Evolutionary conservation across 2,113 vertebrate species (phyloP).

Genomic region (Euleptes europaea): DNA sequence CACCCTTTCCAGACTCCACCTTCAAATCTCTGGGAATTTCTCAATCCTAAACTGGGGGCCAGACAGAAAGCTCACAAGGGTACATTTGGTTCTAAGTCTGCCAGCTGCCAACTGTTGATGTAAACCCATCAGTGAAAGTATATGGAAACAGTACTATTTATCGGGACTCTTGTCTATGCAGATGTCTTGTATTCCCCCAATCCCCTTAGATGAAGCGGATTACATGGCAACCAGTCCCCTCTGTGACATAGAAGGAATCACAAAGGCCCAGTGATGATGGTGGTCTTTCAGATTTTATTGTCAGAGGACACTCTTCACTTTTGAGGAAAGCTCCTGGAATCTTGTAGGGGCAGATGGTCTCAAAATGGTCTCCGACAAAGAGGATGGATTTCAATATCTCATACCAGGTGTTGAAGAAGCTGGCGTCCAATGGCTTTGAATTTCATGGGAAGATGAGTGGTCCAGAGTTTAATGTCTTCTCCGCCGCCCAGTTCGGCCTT

Average conservation of each 20-base stretch:
- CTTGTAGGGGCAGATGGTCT: not conserved
- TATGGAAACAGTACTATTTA: not conserved
- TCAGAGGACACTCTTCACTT: not conserved
- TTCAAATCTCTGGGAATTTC: no score
- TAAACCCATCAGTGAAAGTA: not conserved
- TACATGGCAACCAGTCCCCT: not conserved
- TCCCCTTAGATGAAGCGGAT: not conserved
- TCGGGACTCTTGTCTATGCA: not conserved
- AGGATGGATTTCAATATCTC: not conserved
- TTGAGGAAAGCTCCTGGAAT: not conserved
- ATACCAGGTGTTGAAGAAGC: not conserved
- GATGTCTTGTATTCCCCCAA: not conserved
- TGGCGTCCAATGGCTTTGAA: not conserved
- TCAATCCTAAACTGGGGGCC: not conserved
- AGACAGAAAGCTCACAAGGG: not conserved
- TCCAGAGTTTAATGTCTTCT: not conserved
- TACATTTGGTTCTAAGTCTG: not conserved
- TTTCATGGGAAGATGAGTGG: not conserved
- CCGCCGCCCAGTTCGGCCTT: not conserved
- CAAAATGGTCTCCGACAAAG: not conserved
- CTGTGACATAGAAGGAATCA: not conserved
- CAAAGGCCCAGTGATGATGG: not conserved
- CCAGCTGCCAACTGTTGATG: no score
- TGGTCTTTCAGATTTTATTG: conserved; percentile 2
- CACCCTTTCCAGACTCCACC: no score